Evolutionary conservation across 2,113 vertebrate species (phyloP), one percentile per base, ranked within the genome.

Genomic region (Prunella fulvescens): DNA sequence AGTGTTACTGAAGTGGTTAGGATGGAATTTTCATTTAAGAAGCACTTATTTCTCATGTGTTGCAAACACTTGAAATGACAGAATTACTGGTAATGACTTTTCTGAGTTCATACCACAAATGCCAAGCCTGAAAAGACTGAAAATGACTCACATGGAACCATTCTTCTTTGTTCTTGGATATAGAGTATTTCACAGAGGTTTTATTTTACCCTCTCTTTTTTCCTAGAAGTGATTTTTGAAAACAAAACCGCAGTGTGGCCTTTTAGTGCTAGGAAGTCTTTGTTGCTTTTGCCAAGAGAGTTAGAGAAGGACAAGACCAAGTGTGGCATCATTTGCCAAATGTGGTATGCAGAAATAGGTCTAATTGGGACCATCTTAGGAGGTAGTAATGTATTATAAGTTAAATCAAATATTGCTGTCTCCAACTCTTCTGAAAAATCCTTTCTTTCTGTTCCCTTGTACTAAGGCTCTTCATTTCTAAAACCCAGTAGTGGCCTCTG

Each of bases 211-310:
- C 45, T 84, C 31, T 81, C 19, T 16, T 90, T 94, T 96, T 97
- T 93, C 83, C 92, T 94, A 92, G 83, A 92, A 92, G 29, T 83
- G 89, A 85, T 71, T 79, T 84, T 91, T 92, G 47, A 85, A 90
- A 91, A 81, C 50, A 93, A 93, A 97, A 93, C 92, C 86, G 2
- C 85, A 95, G 12, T 24, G 29, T 88, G 74, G 39, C 66, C 82
- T 83, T 94, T 86, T 86, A 80, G 44, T 90, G 57, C 90, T 73
- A 86, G 42, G 56, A 95, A 92, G 50, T 51, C 93, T 95, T 87
- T 90, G 79, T 81, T 86, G 76, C 76, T 77, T 92, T 88, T 88
- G 77, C 92, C 88, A 92, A 64, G 64, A 87, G 53, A 82, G 19
- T 74, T 81, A 74, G 54, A 86, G 56, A 35, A 93, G 50, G 56